Base-by-base conservation (phyloP, 2,113 vertebrate genomes). In the Oryzias curvinotus region DNA sequence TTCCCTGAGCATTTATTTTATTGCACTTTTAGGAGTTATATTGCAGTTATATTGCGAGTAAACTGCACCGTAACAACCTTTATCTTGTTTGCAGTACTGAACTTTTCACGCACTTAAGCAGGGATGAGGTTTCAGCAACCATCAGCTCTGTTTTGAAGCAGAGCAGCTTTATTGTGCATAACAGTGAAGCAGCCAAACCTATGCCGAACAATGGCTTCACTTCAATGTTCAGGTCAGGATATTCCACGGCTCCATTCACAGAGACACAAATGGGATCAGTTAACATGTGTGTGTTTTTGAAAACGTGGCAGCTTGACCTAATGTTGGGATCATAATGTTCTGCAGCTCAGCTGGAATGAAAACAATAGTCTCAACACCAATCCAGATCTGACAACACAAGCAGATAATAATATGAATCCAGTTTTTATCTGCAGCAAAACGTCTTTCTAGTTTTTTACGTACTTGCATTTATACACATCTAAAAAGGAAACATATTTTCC, bases 241-340 rank as follows among this genome's bases (percentile, higher is more conserved):
- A 12, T 36, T 36, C 36, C 7, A 26, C 18, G 17, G 49, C 58
- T 76, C 18, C 43, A 19, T 25, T 49, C 52, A 19, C 45, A 36
- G 26, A 45, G 17, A 48, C 17, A 50, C 77, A 62, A 79, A 72
- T 60, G 46, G 64, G 47, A 44, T 51, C 25, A 0, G 28, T 46
- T 58, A 13, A 44, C 36, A 7, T 36, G 36, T 36, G 36, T 36
- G 63, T 43, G 47, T 51, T 62, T 73, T 52, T 73, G 58, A 73
- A 56, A 72, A 66, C 21, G 7, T 0, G 42, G 46, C 44, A 15
- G 45, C 16, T 46, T 45, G 7, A 10, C 1, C 55, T 36, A 25
- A 62, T 72, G 64, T 78, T 16, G 2, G 19, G 26, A 10, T 36
- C n/a, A 17, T 36, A 36, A 48, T 65, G 43, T 62, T 78, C 57